Percentiles rank a stretch among this genome's conserved stretches.
These are phyloP conservation scores for Enteromius treurensis DNA, from an alignment of 2,797 vertebrate species.

Conservation along the genomic window DNA sequence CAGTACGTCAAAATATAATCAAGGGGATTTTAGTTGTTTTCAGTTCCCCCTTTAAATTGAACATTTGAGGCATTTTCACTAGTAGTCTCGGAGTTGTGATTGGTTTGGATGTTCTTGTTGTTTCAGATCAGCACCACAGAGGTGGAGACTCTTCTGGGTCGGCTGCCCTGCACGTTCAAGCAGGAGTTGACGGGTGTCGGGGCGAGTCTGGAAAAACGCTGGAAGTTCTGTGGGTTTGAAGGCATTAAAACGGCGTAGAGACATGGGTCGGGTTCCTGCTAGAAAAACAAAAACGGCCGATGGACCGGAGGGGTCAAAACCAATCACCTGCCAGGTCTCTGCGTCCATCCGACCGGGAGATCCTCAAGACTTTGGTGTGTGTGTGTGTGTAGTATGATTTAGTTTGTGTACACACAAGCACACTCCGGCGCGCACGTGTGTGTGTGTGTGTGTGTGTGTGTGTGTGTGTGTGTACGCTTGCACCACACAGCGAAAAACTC, in stretches of 20 bases:
- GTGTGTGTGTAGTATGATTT: conserved; percentile 43
- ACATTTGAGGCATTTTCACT: neutral
- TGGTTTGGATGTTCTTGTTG: neutral
- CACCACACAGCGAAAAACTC: conserved; percentile 49
- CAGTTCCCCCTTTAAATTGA: neutral
- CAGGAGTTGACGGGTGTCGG: conserved; percentile 85
- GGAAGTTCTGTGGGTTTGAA: conserved; percentile 89
- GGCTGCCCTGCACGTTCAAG: conserved; percentile 88
- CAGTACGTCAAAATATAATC: neutral
- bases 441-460: conserved; percentile 13
- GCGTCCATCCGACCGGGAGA: conserved; percentile 23
- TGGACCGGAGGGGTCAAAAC: conserved; percentile 13
- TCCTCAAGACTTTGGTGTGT: conserved; percentile 44
- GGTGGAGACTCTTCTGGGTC: conserved; percentile 85
- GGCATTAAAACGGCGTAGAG: conserved; percentile 77
- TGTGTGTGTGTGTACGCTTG: too few species aligned
- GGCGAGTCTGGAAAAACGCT: conserved; percentile 87
- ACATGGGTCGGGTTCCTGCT: neutral
- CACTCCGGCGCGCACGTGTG: neutral
- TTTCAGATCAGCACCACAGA: conserved; percentile 86
- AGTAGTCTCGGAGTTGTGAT: neutral
- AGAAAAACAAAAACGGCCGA: neutral
- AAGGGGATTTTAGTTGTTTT: neutral
- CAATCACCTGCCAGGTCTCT: conserved; percentile 40
- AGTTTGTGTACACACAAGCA: conserved; percentile 47